Base-by-base conservation (phyloP, 2,797 vertebrate species). In the Aeoliscus strigatus region DNA sequence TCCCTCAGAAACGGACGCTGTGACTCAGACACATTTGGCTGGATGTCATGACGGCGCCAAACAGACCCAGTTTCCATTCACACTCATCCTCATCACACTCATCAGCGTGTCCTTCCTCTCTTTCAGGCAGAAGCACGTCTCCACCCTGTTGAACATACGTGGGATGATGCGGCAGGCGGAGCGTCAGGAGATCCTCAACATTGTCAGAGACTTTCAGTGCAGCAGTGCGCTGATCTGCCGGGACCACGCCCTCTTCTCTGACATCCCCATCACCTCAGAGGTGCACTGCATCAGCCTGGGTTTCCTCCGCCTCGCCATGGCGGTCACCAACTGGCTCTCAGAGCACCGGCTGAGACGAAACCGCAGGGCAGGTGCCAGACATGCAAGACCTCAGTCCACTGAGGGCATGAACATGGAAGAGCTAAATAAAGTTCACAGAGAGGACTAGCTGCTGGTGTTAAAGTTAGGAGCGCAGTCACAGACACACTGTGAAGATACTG, bases 121-220 rank as follows among this genome's bases (percentile, higher is more conserved):
- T 7, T 14, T 43, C 21, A 91, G 90, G 79, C 89, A 88, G 72
- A 88, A 89, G 63, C 94, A 97, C 0, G 83, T 96, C 57, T 89
- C 91, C 0, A 89, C 92, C 28, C 77, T 97, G 40, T 72, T 96
- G 27, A 93, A 94, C 9, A 66, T 94, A n/a, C 86, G 92, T 0
- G 93, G 94, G 4, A 86, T 94, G 70, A 88, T 87, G 66, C 84
- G 83, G 28, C 83, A 87, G 9, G 70, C 80, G 0, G 83, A 89
- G 9, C 88, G 92, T 0, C 92, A 93, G 26, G 91, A 90, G 86
- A 92, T 97, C 66, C 80, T 95, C 68, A 93, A 88, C 0, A 82
- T 92, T 0, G 83, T 94, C 39, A 86, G 83, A 64, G 90, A 93
- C 66, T 81, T 93, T 65, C 90, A 91, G 38, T 79, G 77, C 66